phyloP scores from a whole-genome alignment of 1,140 invertebrate species.

The Aphelenchoides besseyi region DNA sequence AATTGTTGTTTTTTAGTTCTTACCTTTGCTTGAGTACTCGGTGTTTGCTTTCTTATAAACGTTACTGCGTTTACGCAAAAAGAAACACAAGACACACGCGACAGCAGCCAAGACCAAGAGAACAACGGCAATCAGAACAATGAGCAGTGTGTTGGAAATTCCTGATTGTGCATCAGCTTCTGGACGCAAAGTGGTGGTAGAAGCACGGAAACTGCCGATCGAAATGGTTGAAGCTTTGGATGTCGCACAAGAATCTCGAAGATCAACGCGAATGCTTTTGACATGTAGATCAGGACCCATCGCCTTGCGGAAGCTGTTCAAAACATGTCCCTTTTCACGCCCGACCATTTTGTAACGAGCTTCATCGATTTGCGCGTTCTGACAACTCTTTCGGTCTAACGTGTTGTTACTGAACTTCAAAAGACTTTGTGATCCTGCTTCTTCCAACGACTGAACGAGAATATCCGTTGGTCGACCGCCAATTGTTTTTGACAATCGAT shows the following conservation, averaged over 20 bases:
- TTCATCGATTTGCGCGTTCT: neutral
- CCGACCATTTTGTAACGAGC: neutral
- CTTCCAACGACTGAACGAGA: constrained; percentile 12
- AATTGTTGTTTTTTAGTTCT: neutral
- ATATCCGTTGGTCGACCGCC: neutral
- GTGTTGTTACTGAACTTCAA: constrained; percentile 16
- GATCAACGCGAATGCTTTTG: neutral
- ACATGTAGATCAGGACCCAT: constrained; percentile 19
- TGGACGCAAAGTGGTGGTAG: neutral
- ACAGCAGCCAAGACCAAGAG: neutral
- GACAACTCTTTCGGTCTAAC: neutral
- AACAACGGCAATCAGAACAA: neutral
- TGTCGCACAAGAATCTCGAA: neutral
- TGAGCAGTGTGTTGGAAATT: neutral
- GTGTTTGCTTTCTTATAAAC: neutral
- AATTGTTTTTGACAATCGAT: neutral
- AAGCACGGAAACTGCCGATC: constrained; percentile 5
- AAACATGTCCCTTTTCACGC: neutral
- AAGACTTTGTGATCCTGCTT: neutral
- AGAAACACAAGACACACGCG: neutral
- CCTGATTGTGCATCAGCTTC: neutral
- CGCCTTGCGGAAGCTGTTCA: neutral
- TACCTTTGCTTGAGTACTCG: constrained; percentile 21
- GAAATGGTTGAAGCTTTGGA: neutral
- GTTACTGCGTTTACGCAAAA: neutral